Evolutionary conservation across 2,888 invertebrate species (phyloP).

Genomic region (Ptilodon capucinus): DNA sequence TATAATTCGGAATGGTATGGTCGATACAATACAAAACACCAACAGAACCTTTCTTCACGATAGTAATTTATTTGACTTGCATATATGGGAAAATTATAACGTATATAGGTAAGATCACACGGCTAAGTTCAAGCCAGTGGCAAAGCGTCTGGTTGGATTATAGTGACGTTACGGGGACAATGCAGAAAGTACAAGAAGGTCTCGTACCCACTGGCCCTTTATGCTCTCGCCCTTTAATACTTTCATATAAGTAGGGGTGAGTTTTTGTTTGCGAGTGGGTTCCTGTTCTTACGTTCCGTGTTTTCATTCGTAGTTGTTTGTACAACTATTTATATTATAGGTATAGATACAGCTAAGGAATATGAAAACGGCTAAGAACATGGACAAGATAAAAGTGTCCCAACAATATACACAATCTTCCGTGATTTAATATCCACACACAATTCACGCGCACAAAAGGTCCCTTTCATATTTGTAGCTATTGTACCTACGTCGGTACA

Average conservation of each 20-base stretch:
- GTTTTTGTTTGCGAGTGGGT: too few relatives aligned
- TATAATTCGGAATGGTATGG: too few relatives aligned
- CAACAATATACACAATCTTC: background rate
- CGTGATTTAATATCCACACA: background rate
- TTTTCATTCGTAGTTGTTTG: too few relatives aligned
- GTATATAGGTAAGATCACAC: background rate
- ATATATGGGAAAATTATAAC: background rate
- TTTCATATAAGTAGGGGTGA: too few relatives aligned
- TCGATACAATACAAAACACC: too few relatives aligned
- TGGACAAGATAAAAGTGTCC: background rate
- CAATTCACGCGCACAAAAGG: background rate
- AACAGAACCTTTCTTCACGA: background rate
- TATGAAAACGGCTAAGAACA: background rate
- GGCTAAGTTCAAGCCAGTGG: background rate
- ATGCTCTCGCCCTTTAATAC: too few relatives aligned
- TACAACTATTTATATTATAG: too few relatives aligned
- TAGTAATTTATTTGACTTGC: background rate
- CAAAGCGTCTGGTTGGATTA: background rate
- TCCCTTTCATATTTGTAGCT: background rate
- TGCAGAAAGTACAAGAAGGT: too few relatives aligned
- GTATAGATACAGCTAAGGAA: background rate
- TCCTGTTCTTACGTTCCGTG: too few relatives aligned
- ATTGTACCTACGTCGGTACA: slow-evolving; percentile 18
- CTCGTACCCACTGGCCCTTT: too few relatives aligned
- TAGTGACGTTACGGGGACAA: background rate